Evolutionary conservation across 2,888 invertebrate genomes (phyloP).

Genomic region (Cheilosia vernalis): DNA sequence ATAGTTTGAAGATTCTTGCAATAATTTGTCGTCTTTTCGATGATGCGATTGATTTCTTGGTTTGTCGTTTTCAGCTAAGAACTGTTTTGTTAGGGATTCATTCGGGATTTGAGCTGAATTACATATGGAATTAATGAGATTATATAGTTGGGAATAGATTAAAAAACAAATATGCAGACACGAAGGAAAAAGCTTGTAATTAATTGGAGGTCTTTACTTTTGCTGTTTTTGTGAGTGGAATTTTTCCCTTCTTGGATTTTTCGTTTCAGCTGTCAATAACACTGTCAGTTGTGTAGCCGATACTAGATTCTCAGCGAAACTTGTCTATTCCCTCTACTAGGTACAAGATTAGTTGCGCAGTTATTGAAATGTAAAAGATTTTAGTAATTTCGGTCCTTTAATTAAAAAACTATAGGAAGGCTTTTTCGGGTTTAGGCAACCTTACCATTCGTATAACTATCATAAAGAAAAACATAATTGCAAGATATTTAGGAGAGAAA

Average conservation of each 20-base stretch:
- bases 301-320: neutral
- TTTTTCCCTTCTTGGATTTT: constrained; percentile 59
- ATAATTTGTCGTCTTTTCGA: constrained; percentile 21
- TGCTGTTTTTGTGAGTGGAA: constrained; percentile 72
- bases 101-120: constrained; percentile 29
- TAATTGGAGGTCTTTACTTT: constrained; percentile 56
- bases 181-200: constrained; percentile 59
- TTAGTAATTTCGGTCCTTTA: no score
- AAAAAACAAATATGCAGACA: constrained; percentile 53
- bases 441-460: no score
- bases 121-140: constrained; percentile 20
- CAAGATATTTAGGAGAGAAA: no score
- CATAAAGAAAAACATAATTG: no score
- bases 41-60: constrained; percentile 30
- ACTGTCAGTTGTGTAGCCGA: constrained; percentile 33
- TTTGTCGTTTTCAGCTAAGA: neutral
- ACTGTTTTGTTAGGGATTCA: constrained; percentile 55
- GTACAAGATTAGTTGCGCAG: constrained; percentile 7
- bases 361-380: neutral
- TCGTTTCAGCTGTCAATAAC: constrained; percentile 57
- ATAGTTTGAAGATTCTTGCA: constrained; percentile 71
- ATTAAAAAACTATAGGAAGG: no score
- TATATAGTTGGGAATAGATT: constrained; percentile 15
- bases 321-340: constrained; percentile 25
- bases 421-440: no score